Evolutionary conservation across 2,888 invertebrate genomes (phyloP), one percentile per base, ranked within the genome.

Genomic region (Hyalella azteca): DNA sequence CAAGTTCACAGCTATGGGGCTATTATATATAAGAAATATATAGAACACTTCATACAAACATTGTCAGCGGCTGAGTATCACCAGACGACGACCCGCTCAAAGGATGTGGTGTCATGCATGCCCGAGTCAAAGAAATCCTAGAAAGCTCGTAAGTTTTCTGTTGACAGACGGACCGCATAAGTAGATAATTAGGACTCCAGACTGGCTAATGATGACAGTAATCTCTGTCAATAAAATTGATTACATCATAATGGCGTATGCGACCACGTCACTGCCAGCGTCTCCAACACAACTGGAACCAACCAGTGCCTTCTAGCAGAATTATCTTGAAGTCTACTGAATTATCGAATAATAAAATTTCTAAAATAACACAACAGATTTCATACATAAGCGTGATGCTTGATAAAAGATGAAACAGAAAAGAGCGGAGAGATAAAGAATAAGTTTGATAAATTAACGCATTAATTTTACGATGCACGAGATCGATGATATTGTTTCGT

Each of bases 171-270:
- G 66, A 66, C 66, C 66, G 66, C 66, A 66, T 66, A 66, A 66
- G 66, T 66, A 66, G 66, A 66, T 66, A 66, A 66, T 66, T 66
- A 66, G 66, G 26, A 36, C 66, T 66, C 66, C 66, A 36, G 39
- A 22, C 9, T 36, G 66, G 66, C 66, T 66, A 66, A 66, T 66
- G 66, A 66, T 36, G 66, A 66, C 66, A 66, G 66, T 66, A 66
- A 36, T 66, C 36, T 36, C 39, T 66, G 29, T 29, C 66, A 66
- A 66, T 66, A 66, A 66, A 66, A 66, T 66, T 66, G 66, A 66
- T 66, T 66, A 66, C 36, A 66, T 66, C 66, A 66, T 66, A 66
- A 66, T 66, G 66, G 66, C 66, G 32, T 32, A n/a, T 36, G 66
- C 9, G 36, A 66, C 36, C 36, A 36, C 36, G 66, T 32, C 36